These are phyloP conservation scores for Synergus umbraculus DNA, from an alignment of 2,888 invertebrate species.

Conservation along the genomic window DNA sequence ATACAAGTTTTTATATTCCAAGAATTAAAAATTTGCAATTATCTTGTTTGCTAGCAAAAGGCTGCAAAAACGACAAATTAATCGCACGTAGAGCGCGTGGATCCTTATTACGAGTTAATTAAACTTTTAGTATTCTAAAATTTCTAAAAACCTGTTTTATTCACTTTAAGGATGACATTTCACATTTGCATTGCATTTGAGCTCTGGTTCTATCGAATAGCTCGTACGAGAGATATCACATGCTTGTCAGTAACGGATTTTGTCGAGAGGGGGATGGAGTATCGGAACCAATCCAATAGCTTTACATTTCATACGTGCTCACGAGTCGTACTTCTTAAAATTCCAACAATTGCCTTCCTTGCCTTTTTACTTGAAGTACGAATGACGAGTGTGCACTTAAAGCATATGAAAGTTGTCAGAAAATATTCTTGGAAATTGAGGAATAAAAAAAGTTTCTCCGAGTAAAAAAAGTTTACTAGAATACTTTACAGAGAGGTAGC, in stretches of 20 bases:
- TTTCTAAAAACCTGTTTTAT: background rate
- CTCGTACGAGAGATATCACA: background rate
- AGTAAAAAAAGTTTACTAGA: background rate
- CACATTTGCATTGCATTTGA: background rate
- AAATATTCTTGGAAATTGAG: slow-evolving; percentile 10
- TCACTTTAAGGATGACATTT: background rate
- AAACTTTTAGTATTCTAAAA: background rate
- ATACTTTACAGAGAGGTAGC: background rate
- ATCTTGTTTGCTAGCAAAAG: no score
- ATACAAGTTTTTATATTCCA: no score
- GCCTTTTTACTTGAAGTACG: background rate
- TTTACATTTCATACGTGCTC: background rate
- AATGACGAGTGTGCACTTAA: slow-evolving; percentile 3
- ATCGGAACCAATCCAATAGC: background rate
- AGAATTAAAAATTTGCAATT: no score
- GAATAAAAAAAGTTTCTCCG: background rate
- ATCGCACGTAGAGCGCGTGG: no score
- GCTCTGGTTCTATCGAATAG: background rate
- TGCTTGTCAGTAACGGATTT: background rate
- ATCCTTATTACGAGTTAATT: no score
- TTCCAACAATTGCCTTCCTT: background rate
- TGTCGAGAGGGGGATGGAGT: background rate
- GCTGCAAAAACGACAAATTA: no score
- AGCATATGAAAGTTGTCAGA: background rate
- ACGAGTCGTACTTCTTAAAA: slow-evolving; percentile 18